Evolutionary conservation across 1,140 invertebrate genomes (phyloP).

Genomic region (Trachymyrmex septentrionalis): DNA sequence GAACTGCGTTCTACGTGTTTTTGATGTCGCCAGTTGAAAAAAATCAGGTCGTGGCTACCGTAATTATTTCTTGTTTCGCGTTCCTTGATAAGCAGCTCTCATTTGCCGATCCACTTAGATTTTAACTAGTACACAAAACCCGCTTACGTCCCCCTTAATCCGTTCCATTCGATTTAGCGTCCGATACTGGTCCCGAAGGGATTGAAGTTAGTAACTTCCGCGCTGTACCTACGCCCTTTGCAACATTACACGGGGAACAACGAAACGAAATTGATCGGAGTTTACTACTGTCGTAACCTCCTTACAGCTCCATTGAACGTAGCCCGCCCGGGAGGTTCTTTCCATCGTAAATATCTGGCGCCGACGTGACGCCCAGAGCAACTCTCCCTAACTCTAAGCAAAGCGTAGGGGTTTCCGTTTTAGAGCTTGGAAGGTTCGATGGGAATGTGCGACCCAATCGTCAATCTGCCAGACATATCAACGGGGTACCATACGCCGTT

Average conservation of each 20-base stretch:
- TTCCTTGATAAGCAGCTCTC: background rate
- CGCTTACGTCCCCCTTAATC: slow-evolving; percentile 18
- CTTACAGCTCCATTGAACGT: slow-evolving; percentile 56
- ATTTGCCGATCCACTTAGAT: slow-evolving; percentile 1
- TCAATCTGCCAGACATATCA: slow-evolving; percentile 13
- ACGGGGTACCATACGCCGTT: background rate
- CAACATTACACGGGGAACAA: slow-evolving; percentile 48
- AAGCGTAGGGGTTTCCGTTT: slow-evolving; percentile 31
- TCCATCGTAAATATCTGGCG: slow-evolving; percentile 66
- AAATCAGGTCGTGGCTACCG: too few species aligned
- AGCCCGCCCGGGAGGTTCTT: slow-evolving; percentile 34
- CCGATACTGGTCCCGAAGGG: slow-evolving; percentile 6
- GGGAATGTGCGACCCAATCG: slow-evolving; percentile 11
- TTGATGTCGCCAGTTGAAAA: too few species aligned
- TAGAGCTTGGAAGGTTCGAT: background rate
- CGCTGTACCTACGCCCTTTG: background rate
- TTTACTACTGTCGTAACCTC: slow-evolving; percentile 66
- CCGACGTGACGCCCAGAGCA: slow-evolving; percentile 44
- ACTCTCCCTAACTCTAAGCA: slow-evolving; percentile 42
- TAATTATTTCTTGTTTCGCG: background rate
- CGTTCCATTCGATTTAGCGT: slow-evolving; percentile 51
- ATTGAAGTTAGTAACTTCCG: slow-evolving; percentile 30
- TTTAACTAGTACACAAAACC: slow-evolving; percentile 25
- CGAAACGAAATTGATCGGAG: slow-evolving; percentile 63
- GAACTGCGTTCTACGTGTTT: too few species aligned